phyloP scores from a whole-genome alignment of 2,113 vertebrate genomes.

The Phrynocephalus versicolor region DNA sequence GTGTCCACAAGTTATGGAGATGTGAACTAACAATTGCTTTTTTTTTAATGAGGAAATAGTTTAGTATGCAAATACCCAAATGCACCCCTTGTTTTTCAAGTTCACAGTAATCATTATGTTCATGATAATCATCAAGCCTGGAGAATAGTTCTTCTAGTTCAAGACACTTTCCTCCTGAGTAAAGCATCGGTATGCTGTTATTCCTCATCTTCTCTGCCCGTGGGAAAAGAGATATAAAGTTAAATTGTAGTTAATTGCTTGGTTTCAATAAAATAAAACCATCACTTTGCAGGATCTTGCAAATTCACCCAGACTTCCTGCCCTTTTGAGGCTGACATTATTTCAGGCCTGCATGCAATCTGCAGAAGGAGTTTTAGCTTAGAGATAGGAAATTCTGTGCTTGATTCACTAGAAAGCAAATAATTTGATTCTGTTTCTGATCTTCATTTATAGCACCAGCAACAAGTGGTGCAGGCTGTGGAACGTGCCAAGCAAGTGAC shows the following conservation, averaged over 20 bases:
- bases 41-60: background rate
- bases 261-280: constrained; percentile 33
- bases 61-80: background rate
- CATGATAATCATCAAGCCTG: background rate
- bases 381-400: constrained; percentile 58
- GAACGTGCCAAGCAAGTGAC: constrained; percentile 98
- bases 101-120: background rate
- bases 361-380: constrained; percentile 26
- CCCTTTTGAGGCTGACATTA: constrained; percentile 28
- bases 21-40: background rate
- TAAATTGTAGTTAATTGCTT: constrained; percentile 17
- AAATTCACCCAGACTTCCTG: background rate
- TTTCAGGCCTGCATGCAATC: constrained; percentile 60
- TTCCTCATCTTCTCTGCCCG: background rate
- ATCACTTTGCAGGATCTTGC: background rate
- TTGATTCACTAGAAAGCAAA: constrained; percentile 72
- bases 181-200: constrained; percentile 5
- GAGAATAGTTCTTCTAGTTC: background rate
- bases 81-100: background rate
- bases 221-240: background rate
- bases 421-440: constrained; percentile 80
- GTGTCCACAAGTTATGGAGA: background rate
- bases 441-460: constrained; percentile 90
- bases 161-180: background rate
- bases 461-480: constrained; percentile 97